phyloP scores from a whole-genome alignment of 2,888 invertebrate genomes.

The Troides aeacus region DNA sequence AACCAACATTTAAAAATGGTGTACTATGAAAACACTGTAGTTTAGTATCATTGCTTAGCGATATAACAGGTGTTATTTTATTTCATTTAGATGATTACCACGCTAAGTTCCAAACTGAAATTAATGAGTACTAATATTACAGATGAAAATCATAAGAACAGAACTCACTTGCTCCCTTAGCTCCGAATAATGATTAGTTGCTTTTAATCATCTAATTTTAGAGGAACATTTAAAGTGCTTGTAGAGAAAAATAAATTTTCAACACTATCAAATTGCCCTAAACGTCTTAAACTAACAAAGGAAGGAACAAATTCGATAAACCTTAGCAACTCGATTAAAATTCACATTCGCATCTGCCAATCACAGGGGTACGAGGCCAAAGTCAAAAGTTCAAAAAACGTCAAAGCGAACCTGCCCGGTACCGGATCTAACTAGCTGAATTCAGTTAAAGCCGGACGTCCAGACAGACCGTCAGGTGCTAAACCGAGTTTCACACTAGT shows the following conservation, averaged over 20 bases:
- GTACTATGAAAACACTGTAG: too few species aligned
- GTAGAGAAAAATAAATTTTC: background rate
- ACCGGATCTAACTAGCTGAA: slow-evolving; percentile 47
- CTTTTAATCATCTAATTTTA: background rate
- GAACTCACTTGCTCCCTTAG: background rate
- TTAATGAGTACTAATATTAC: slow-evolving; percentile 6
- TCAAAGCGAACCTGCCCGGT: slow-evolving; percentile 34
- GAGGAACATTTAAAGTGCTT: background rate
- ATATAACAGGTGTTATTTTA: too few species aligned
- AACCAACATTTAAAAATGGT: too few species aligned
- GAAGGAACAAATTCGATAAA: slow-evolving; percentile 8
- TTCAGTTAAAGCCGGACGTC: slow-evolving; percentile 46
- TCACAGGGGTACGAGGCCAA: slow-evolving; percentile 27
- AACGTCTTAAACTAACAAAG: background rate
- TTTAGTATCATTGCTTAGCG: too few species aligned
- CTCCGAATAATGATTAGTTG: background rate
- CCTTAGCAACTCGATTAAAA: slow-evolving; percentile 18
- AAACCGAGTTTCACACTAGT: slow-evolving; percentile 28
- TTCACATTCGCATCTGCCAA: slow-evolving; percentile 23
- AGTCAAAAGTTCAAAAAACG: slow-evolving; percentile 33
- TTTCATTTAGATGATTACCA: background rate
- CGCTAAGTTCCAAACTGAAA: slow-evolving; percentile 12
- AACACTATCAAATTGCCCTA: background rate
- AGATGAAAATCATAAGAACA: slow-evolving; percentile 12
- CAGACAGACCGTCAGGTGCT: slow-evolving; percentile 32